Conservation (phyloP, 2,113 vertebrate species). For the Muntiacus reevesi region DNA sequence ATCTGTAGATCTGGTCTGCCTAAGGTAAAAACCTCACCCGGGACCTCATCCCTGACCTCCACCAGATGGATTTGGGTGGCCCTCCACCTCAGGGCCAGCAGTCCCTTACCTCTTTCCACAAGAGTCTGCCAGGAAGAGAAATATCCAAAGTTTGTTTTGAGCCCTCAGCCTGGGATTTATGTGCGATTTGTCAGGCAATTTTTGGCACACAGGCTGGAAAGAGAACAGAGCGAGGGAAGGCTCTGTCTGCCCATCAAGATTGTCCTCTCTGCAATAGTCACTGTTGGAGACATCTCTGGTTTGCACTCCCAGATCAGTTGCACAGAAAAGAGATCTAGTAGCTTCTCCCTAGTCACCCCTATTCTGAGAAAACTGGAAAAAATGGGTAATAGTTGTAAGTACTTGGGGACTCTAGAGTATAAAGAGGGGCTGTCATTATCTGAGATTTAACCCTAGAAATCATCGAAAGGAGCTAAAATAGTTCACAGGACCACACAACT, state of each 20-base stretch:
- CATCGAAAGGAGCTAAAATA: background rate
- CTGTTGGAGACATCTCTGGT: background rate
- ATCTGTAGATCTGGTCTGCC: conserved; percentile 42
- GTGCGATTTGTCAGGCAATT: conserved; percentile 41
- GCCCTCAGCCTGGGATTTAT: conserved; percentile 45
- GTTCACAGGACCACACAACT: background rate
- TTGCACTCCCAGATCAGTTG: background rate
- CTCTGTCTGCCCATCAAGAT: background rate
- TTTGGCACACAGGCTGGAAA: background rate
- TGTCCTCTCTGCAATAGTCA: conserved; percentile 9
- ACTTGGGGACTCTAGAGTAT: background rate
- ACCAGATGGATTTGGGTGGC: conserved; percentile 28
- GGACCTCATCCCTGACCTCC: background rate
- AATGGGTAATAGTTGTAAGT: background rate
- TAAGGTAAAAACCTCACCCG: conserved; percentile 21
- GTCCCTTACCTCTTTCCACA: background rate
- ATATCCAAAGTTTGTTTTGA: conserved; percentile 62
- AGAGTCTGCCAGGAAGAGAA: conserved; percentile 66
- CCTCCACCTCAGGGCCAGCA: background rate
- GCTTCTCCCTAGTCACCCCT: background rate
- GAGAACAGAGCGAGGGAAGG: background rate
- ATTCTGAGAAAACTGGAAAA: background rate
- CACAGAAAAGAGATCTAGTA: background rate
- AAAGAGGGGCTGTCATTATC: background rate
- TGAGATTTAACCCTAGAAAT: background rate